These are phyloP conservation scores for Nothobranchius kuhntae DNA, from an alignment of 2,113 vertebrate species.

Conservation along the genomic window DNA sequence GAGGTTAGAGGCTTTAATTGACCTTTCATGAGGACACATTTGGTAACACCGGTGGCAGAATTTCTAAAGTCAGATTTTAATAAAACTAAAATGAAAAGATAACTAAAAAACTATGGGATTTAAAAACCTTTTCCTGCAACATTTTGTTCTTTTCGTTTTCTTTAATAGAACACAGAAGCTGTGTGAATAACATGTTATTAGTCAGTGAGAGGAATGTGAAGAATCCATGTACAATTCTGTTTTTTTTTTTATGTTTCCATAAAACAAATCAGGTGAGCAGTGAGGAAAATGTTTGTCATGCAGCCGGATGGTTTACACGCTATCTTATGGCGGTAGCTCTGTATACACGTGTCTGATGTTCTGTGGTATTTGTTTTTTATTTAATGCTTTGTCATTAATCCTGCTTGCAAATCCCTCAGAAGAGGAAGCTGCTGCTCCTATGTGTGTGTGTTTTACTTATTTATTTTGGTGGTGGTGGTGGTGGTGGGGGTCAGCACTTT, in stretches of 20 bases:
- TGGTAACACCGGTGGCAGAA: not conserved
- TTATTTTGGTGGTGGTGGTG: too few relatives aligned
- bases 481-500: constrained; percentile 1
- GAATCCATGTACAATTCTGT: too few relatives aligned
- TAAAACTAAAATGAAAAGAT: too few relatives aligned
- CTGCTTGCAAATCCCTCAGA: constrained; percentile 15
- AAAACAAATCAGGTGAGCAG: too few relatives aligned
- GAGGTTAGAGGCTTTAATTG: constrained; percentile 29
- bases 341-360: constrained; percentile 33
- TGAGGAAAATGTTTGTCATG: constrained; percentile 2
- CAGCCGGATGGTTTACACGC: constrained; percentile 34
- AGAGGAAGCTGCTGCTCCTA: constrained; percentile 14
- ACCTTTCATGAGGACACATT: not conserved
- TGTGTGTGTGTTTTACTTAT: not conserved
- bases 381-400: constrained; percentile 31
- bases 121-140: too few relatives aligned
- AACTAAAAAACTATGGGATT: too few relatives aligned
- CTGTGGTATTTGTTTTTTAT: constrained; percentile 17
- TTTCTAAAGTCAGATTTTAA: too few relatives aligned
- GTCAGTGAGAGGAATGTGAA: too few relatives aligned
- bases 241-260: too few relatives aligned
- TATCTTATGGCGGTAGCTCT: constrained; percentile 35
- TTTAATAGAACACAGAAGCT: too few relatives aligned
- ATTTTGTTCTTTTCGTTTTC: too few relatives aligned
- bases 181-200: too few relatives aligned